Conservation (phyloP, 2,113 vertebrate species). For the Nansenia antarctica region DNA sequence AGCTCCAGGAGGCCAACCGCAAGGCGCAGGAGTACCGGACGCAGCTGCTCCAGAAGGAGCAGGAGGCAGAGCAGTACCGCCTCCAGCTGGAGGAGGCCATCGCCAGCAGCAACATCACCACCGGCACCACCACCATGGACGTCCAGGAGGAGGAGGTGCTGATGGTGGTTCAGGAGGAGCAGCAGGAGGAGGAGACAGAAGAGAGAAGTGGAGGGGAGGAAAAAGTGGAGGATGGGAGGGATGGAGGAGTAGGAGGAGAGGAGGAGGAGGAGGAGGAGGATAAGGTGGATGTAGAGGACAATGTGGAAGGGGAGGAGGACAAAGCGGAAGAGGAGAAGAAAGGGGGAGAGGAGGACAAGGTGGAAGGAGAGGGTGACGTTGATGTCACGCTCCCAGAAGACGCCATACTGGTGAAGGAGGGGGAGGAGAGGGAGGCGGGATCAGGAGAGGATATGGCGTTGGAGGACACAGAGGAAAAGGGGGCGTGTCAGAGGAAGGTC, state of each 20-base stretch:
- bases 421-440: slow-evolving; percentile 44
- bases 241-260: slow-evolving; percentile 36
- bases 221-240: slow-evolving; percentile 34
- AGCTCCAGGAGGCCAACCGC: slow-evolving; percentile 72
- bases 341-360: slow-evolving; percentile 48
- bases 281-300: slow-evolving; percentile 36
- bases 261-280: slow-evolving; percentile 22
- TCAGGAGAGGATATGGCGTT: slow-evolving; percentile 34
- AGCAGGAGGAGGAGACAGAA: slow-evolving; percentile 39
- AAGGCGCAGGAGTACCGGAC: slow-evolving; percentile 75
- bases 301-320: slow-evolving; percentile 51
- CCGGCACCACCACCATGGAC: slow-evolving; percentile 10
- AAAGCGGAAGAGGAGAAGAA: slow-evolving; percentile 37
- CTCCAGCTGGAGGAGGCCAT: slow-evolving; percentile 72
- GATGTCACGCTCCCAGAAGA: no score
- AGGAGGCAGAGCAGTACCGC: slow-evolving; percentile 73
- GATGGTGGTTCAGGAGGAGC: not conserved
- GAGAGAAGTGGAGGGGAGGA: slow-evolving; percentile 31
- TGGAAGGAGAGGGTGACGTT: no score
- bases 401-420: no score
- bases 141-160: slow-evolving; percentile 46
- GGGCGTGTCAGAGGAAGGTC: not conserved
- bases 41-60: slow-evolving; percentile 76
- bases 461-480: slow-evolving; percentile 36
- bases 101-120: slow-evolving; percentile 8